Conservation (phyloP, 2,797 vertebrate genomes). For the Xiphorhynchus erythropygius region DNA sequence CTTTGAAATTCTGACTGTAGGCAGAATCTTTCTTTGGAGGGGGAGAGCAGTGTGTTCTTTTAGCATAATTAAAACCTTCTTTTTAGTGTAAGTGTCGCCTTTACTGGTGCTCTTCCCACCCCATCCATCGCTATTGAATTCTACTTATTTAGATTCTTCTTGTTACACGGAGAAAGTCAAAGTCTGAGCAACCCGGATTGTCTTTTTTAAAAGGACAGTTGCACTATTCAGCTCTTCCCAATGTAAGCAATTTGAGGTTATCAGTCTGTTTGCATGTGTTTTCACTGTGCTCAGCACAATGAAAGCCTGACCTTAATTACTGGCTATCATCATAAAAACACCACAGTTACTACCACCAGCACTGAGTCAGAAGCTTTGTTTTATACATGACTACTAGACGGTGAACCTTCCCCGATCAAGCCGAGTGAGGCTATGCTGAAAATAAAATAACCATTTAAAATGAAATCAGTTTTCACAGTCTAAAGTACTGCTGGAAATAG, state of each 20-base stretch:
- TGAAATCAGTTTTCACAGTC: slow-evolving; percentile 53
- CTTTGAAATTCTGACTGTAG: neutral
- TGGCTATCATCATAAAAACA: slow-evolving; percentile 31
- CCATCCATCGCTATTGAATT: neutral
- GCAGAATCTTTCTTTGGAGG: neutral
- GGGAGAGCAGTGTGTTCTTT: neutral
- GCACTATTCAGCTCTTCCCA: slow-evolving; percentile 19
- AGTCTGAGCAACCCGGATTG: neutral
- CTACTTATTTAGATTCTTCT: neutral
- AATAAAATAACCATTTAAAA: slow-evolving; percentile 59
- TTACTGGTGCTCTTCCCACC: neutral
- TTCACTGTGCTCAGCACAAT: slow-evolving; percentile 37
- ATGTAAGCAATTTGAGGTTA: slow-evolving; percentile 30
- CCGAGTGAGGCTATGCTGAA: slow-evolving; percentile 16
- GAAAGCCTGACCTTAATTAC: slow-evolving; percentile 55
- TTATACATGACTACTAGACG: slow-evolving; percentile 10
- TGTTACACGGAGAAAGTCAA: neutral
- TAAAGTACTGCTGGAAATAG: slow-evolving; percentile 52
- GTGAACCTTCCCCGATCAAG: slow-evolving; percentile 44
- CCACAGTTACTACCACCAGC: neutral
- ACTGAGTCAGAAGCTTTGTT: slow-evolving; percentile 29
- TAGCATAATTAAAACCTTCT: neutral
- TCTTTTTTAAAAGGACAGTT: slow-evolving; percentile 8
- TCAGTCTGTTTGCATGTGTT: slow-evolving; percentile 56
- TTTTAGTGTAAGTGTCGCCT: neutral